Base-by-base conservation (phyloP, 2,888 invertebrate genomes). In the Drosophila phalerata region DNA sequence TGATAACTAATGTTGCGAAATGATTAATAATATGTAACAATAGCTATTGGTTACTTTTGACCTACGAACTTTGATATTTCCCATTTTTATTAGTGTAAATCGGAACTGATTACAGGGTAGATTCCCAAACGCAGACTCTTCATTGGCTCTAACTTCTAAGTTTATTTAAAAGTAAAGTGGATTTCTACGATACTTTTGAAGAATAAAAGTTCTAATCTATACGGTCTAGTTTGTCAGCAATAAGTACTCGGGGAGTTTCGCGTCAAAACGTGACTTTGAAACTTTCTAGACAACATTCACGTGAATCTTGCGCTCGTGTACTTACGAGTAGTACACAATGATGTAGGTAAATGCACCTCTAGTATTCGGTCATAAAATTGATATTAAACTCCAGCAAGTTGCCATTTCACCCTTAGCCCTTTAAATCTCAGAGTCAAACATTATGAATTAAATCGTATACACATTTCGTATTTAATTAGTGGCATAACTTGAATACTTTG, bases 401-500 rank as follows among this genome's bases (percentile, higher is more conserved):
- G 2, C 13, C 13, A 3, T 30, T 19, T 45, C 30, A 49, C 57
- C 55, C 45, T 58, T 17, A 25, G 47, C 57, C 49, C 58, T 49
- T 63, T 45, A 30, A 52, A 42, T 51, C 57, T 51, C 57, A 37
- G 2, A 37, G 4, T 9, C 42, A 49, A 58, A 34, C 47, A 32
- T 56, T 60, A 42, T 63, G 70, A 42, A 52, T 51, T 55, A 42
- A 53, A 45, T 62, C 25, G 34, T 48, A 49, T 25, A 48, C 49
- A 43, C 49, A 49, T 60, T 28, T 57, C 56, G 79, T 38, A 53
- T 78, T 79, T 78, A 78, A 79, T 78, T 78, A 72, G 68, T 28
- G 42, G 43, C 68, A 68, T 75, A 75, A 79, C 60, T 78, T 49
- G 49, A 67, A 71, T 62, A 68, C 80, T 79, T 78, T 79, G 68